Conservation (phyloP, 2,888 invertebrate species). For the Sylvicola fuscatus region DNA sequence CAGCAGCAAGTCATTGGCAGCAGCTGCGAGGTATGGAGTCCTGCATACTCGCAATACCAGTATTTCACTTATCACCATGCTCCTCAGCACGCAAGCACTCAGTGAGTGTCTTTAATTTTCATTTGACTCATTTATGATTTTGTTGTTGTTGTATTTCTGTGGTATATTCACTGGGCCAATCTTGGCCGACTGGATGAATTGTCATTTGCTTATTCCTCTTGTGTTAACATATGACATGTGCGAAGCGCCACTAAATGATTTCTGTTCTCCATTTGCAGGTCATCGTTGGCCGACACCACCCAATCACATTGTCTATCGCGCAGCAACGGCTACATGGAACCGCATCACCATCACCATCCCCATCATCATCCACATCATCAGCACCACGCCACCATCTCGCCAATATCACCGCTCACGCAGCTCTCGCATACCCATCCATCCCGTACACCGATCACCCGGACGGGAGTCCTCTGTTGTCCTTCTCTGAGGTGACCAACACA, state of each 20-base stretch:
- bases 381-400: constrained; percentile 24
- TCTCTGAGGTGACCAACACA: constrained; percentile 60
- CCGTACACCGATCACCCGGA: constrained; percentile 31
- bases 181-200: neutral
- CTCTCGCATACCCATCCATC: constrained; percentile 28
- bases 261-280: constrained; percentile 11
- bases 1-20: constrained; percentile 23
- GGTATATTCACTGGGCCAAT: neutral
- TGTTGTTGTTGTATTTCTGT: constrained; percentile 1
- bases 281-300: constrained; percentile 17
- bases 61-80: constrained; percentile 43
- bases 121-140: constrained; percentile 4
- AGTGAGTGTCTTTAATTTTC: constrained; percentile 29
- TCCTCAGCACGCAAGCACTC: constrained; percentile 28
- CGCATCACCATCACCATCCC: constrained; percentile 16
- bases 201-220: too few relatives aligned
- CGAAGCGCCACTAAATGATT: too few relatives aligned
- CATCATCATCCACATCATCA: constrained; percentile 18
- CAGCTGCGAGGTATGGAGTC: constrained; percentile 39
- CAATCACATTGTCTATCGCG: constrained; percentile 13
- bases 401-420: constrained; percentile 25
- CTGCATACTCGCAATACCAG: constrained; percentile 37
- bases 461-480: constrained; percentile 52
- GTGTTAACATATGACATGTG: too few relatives aligned
- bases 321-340: constrained; percentile 17